Percentiles rank a stretch among this genome's conserved stretches.
phyloP scores from a whole-genome alignment of 2,888 invertebrate genomes.

The Callinectes sapidus region DNA sequence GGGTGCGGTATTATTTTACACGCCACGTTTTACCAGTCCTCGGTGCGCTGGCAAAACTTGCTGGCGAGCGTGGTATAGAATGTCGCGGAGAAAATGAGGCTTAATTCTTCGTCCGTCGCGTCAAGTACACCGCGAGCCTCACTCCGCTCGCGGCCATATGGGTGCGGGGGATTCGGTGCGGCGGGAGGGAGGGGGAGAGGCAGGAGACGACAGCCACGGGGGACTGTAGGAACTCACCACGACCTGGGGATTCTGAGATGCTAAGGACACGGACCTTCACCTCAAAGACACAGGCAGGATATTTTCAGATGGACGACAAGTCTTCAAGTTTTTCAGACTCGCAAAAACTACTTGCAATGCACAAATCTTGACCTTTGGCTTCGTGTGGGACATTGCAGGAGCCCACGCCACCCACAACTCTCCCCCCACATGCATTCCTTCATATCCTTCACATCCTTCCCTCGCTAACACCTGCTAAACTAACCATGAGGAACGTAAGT shows the following conservation, averaged over 20 bases:
- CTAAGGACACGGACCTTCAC: conserved; percentile 3
- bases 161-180: conserved; percentile 12
- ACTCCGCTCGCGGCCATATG: conserved; percentile 62
- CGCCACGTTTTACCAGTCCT: not conserved
- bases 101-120: conserved; percentile 45
- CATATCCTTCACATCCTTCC: not conserved
- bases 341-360: conserved; percentile 41
- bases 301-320: conserved; percentile 9
- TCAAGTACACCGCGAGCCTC: conserved; percentile 53
- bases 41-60: not conserved
- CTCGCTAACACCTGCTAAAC: not conserved
- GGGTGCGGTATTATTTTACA: conserved; percentile 46
- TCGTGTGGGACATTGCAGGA: conserved; percentile 39
- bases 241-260: not conserved
- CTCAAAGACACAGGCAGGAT: not conserved
- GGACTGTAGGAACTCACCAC: conserved; percentile 30
- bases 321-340: not conserved
- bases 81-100: conserved; percentile 40
- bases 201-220: conserved; percentile 29
- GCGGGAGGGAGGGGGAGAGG: conserved; percentile 32
- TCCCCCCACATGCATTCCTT: not conserved
- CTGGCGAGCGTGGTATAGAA: not conserved
- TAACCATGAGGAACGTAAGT: not conserved
- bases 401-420: conserved; percentile 34
- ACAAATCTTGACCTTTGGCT: conserved; percentile 57